Evolutionary conservation across 2,797 vertebrate species (phyloP).

Genomic region (Sylvia borin): DNA sequence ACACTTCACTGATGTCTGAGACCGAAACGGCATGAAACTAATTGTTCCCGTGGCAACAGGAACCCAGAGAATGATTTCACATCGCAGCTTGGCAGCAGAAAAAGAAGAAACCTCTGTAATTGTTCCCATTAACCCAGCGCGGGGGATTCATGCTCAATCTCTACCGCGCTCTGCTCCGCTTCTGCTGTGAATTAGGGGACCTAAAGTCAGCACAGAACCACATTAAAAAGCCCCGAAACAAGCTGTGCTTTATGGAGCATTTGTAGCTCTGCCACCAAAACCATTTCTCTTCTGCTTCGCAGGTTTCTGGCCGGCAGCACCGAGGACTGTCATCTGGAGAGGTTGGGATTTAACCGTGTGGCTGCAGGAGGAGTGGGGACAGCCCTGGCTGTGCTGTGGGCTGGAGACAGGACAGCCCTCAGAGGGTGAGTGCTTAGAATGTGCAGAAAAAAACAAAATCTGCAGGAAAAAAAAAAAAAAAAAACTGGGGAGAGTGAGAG

Average conservation of each 20-base stretch:
- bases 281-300: slow-evolving; percentile 51
- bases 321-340: neutral
- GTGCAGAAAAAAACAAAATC: neutral
- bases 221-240: slow-evolving; percentile 25
- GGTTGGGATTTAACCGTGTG: neutral
- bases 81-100: slow-evolving; percentile 61
- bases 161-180: neutral
- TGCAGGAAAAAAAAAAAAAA: neutral
- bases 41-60: slow-evolving; percentile 43
- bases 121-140: slow-evolving; percentile 33
- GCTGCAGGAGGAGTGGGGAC: neutral
- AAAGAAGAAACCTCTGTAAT: slow-evolving; percentile 66
- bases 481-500: rapidly evolving
- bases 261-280: slow-evolving; percentile 63
- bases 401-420: neutral
- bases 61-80: slow-evolving; percentile 40
- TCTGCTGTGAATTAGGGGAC: slow-evolving; percentile 63
- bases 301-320: slow-evolving; percentile 56
- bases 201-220: slow-evolving; percentile 37
- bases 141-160: slow-evolving; percentile 53
- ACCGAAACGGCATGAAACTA: neutral
- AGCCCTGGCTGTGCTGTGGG: rapidly evolving
- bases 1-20: slow-evolving; percentile 13
- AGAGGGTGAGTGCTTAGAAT: neutral
- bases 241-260: slow-evolving; percentile 35